These are phyloP conservation scores for Phaetusa simplex DNA, from an alignment of 2,113 vertebrate genomes.

Conservation along the genomic window DNA sequence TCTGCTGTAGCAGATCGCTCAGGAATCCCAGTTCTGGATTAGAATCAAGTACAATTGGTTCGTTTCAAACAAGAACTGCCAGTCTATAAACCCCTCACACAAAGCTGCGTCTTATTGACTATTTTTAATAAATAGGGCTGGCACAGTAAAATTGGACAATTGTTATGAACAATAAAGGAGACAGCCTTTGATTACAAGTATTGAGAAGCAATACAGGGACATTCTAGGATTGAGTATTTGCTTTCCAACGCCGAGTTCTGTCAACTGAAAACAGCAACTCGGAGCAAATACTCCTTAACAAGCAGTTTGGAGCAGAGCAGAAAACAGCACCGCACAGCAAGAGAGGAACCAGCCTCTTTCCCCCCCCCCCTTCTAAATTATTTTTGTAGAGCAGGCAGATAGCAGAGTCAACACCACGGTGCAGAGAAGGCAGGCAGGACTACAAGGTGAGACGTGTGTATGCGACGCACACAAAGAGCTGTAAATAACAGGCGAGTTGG, in stretches of 20 bases:
- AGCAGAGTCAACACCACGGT: neutral
- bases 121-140: constrained; percentile 49
- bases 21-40: constrained; percentile 18
- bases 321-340: neutral
- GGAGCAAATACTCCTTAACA: neutral
- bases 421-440: constrained; percentile 4
- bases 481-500: neutral
- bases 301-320: constrained; percentile 2
- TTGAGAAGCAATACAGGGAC: neutral
- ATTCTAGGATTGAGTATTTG: neutral
- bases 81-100: neutral
- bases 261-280: constrained; percentile 18
- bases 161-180: constrained; percentile 10
- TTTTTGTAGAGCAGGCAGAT: neutral
- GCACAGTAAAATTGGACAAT: constrained; percentile 17
- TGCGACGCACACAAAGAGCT: neutral
- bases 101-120: constrained; percentile 31
- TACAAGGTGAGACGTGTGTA: neutral
- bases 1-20: constrained; percentile 13
- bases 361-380: no score
- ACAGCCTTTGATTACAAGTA: constrained; percentile 22
- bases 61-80: neutral
- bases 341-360: neutral
- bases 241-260: neutral
- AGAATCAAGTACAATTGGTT: constrained; percentile 17